Evolutionary conservation across 2,113 vertebrate genomes (phyloP).

Genomic region (Toxotes chatareus): DNA sequence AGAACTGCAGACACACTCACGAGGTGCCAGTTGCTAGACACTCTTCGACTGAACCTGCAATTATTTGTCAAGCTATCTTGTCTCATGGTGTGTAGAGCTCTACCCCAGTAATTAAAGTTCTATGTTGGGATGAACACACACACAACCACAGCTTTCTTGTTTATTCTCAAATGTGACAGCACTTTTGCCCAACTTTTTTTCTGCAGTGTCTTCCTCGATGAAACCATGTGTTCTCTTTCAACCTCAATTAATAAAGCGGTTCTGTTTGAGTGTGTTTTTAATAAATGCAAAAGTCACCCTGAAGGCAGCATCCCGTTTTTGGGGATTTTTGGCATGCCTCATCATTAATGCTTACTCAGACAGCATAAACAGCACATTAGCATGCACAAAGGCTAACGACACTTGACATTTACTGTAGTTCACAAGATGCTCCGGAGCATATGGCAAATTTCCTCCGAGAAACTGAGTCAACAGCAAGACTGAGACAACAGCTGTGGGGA

Average conservation of each 20-base stretch:
- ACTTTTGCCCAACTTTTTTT: constrained; percentile 37
- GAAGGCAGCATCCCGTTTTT: constrained; percentile 51
- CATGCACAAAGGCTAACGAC: constrained; percentile 70
- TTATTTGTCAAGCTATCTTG: constrained; percentile 81
- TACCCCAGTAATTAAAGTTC: constrained; percentile 77
- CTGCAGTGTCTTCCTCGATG: neutral
- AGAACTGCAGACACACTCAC: constrained; percentile 56
- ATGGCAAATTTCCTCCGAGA: constrained; percentile 72
- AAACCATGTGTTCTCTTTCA: constrained; percentile 21
- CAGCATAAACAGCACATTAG: constrained; percentile 69
- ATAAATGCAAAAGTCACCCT: constrained; percentile 32
- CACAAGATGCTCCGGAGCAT: constrained; percentile 75
- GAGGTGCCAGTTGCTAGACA: constrained; percentile 59
- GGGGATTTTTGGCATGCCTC: constrained; percentile 32
- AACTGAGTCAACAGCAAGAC: constrained; percentile 73
- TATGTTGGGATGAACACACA: constrained; percentile 74
- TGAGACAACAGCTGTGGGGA: constrained; percentile 61
- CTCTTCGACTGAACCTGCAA: constrained; percentile 74
- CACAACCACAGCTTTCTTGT: constrained; percentile 32
- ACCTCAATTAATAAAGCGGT: constrained; percentile 21
- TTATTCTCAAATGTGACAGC: constrained; percentile 34
- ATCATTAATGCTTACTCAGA: constrained; percentile 64
- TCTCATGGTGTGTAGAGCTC: constrained; percentile 66
- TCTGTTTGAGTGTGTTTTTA: constrained; percentile 31
- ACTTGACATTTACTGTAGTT: constrained; percentile 81